Evolutionary conservation across 2,797 vertebrate species (phyloP), one percentile per base, ranked within the genome.

Genomic region (Oreochromis mossambicus): DNA sequence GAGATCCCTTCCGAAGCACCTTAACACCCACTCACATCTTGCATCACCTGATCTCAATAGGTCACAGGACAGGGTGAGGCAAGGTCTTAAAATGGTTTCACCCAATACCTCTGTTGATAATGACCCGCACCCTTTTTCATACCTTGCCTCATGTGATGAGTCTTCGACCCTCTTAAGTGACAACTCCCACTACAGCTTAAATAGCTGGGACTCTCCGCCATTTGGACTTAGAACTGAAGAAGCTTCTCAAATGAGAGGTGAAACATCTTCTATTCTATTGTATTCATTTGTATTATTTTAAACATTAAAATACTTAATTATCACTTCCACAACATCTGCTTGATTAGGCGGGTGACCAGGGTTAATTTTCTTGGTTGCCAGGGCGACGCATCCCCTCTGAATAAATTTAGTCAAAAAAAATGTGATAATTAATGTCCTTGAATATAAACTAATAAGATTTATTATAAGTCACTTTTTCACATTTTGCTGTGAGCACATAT

Each of bases 261-360:
- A 34, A 61, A 61, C 17, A 36, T 63, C 17, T 63, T 36, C 32
- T 7, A 63, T 70, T 70, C 24, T 36, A 63, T 24, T 41, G 7
- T 15, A 21, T 73, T 73, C 0, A 73, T 73, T 48, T 48, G 24
- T 73, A 29, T 48, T 48, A 7, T 11, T 73, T 73, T 46, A 48
- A 46, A 73, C 14, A 46, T 26, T 12, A 63, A 63, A 63, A 63
- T 63, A n/a, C 8, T 46, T 70, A 15, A 26, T 68, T 46, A 43
- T 70, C 13, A 70, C 21, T 26, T 70, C 36, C 38, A 26, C 21
- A 70, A 14, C 61, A 66, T 26, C 13, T 46, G 21, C 38, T 70
- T 46, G 14, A 26, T 46, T 46, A 26, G 41, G 38, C 1, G 0
- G 3, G 0, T 26, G 2, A 46, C 8, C 0, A 1, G 66, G 21